Percentiles rank a stretch among this genome's conserved stretches.
These are phyloP conservation scores for Bhutanitis thaidina DNA, from an alignment of 2,888 invertebrate species.

Conservation along the genomic window DNA sequence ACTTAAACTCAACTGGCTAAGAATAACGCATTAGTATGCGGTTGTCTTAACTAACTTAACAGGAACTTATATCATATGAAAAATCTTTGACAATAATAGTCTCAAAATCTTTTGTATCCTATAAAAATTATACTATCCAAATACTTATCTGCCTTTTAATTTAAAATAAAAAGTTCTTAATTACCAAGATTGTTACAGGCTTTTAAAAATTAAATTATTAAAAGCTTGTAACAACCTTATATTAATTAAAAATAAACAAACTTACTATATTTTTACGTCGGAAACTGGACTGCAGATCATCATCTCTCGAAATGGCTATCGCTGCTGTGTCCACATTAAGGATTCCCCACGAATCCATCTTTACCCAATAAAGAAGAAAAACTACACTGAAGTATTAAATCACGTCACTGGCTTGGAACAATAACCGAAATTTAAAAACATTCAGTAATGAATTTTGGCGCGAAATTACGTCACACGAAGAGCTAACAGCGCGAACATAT, in stretches of 20 bases:
- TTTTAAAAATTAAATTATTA: too few species aligned
- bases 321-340: constrained; percentile 82
- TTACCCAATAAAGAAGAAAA: constrained; percentile 29
- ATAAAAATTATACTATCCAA: too few species aligned
- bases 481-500: neutral
- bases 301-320: constrained; percentile 86
- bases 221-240: too few species aligned
- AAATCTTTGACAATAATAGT: too few species aligned
- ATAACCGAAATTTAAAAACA: constrained; percentile 4
- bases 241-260: neutral
- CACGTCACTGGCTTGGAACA: neutral
- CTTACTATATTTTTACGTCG: constrained; percentile 63
- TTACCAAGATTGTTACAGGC: too few species aligned
- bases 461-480: neutral
- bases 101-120: too few species aligned
- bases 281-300: constrained; percentile 80
- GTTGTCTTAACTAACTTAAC: too few species aligned
- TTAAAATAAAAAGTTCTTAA: too few species aligned
- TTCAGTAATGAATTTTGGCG: neutral
- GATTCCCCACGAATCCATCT: constrained; percentile 87
- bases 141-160: too few species aligned
- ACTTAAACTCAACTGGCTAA: too few species aligned
- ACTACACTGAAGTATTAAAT: constrained; percentile 20
- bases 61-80: too few species aligned
- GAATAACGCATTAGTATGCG: too few species aligned